A percentile compares a stretch with the other conserved stretches of the same genome.
These are phyloP conservation scores for Meandrina meandrites DNA, from an alignment of 92 coral and sea anemone species.

Conservation along the genomic window DNA sequence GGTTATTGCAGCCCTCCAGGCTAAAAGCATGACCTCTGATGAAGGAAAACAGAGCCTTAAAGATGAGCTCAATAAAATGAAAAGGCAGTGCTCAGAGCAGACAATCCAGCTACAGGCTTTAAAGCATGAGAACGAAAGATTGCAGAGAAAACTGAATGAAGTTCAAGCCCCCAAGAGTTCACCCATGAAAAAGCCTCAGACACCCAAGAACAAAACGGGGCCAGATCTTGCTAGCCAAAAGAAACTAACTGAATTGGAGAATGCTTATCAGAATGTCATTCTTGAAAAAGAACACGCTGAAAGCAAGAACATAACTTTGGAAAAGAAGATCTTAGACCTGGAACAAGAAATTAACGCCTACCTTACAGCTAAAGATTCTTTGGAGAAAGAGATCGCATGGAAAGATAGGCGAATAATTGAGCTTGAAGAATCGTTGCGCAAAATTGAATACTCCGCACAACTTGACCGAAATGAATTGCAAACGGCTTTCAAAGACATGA, in stretches of 20 bases:
- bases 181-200: conserved; percentile 13
- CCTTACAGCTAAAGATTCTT: conserved; percentile 72
- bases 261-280: conserved; percentile 58
- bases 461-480: conserved; percentile 37
- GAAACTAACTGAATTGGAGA: conserved; percentile 73
- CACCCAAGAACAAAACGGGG: conserved; percentile 49
- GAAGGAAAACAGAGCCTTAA: conserved; percentile 84
- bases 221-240: conserved; percentile 64
- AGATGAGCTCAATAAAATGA: conserved; percentile 67
- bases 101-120: conserved; percentile 76
- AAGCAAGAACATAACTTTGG: conserved; percentile 65
- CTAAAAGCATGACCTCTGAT: conserved; percentile 64
- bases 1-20: conserved; percentile 65
- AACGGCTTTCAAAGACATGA: conserved; percentile 9
- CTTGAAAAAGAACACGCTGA: conserved; percentile 84
- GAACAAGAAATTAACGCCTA: conserved; percentile 68
- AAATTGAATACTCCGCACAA: conserved; percentile 27
- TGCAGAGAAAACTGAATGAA: conserved; percentile 61
- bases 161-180: neutral
- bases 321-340: conserved; percentile 62
- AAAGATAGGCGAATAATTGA: conserved; percentile 20
- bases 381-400: conserved; percentile 75
- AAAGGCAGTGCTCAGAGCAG: conserved; percentile 73
- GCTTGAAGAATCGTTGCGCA: conserved; percentile 26
- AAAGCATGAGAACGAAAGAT: conserved; percentile 79